Conservation (phyloP, 2,797 vertebrate species). For the Danio jaintianensis region DNA sequence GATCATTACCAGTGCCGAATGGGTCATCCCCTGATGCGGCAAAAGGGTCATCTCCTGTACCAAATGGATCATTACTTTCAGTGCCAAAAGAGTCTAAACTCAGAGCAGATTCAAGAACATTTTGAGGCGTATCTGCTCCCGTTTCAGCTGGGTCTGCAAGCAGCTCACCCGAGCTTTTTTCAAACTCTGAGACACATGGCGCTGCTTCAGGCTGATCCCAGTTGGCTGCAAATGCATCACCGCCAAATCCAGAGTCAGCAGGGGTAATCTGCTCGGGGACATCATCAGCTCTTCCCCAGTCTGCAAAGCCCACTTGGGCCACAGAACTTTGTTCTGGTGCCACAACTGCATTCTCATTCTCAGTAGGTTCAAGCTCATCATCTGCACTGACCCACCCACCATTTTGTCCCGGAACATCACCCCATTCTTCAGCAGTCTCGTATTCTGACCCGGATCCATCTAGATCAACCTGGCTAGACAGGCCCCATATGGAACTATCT, state of each 20-base stretch:
- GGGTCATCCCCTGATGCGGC: constrained; percentile 48
- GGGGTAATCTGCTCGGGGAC: constrained; percentile 26
- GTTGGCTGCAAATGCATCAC: constrained; percentile 37
- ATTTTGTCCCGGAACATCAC: constrained; percentile 66
- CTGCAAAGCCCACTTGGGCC: constrained; percentile 36
- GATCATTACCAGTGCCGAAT: constrained; percentile 48
- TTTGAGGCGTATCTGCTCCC: background rate
- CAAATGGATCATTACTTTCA: constrained; percentile 48
- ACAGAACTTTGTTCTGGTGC: constrained; percentile 36
- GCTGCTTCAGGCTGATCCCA: constrained; percentile 31
- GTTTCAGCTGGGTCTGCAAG: constrained; percentile 19
- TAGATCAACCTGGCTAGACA: constrained; percentile 64
- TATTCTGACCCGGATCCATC: constrained; percentile 76
- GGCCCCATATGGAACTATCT: constrained; percentile 49
- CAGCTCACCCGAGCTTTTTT: background rate
- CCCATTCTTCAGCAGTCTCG: constrained; percentile 79
- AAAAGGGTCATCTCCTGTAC: constrained; percentile 47
- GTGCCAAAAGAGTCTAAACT: constrained; percentile 49
- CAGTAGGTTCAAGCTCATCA: constrained; percentile 65
- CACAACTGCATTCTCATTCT: constrained; percentile 13
- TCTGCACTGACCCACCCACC: constrained; percentile 72
- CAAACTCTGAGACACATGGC: constrained; percentile 10
- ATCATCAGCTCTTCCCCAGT: constrained; percentile 35
- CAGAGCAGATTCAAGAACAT: constrained; percentile 35
- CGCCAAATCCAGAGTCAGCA: constrained; percentile 19